phyloP scores from a whole-genome alignment of 2,113 vertebrate genomes.

The Dicaeum eximium region DNA sequence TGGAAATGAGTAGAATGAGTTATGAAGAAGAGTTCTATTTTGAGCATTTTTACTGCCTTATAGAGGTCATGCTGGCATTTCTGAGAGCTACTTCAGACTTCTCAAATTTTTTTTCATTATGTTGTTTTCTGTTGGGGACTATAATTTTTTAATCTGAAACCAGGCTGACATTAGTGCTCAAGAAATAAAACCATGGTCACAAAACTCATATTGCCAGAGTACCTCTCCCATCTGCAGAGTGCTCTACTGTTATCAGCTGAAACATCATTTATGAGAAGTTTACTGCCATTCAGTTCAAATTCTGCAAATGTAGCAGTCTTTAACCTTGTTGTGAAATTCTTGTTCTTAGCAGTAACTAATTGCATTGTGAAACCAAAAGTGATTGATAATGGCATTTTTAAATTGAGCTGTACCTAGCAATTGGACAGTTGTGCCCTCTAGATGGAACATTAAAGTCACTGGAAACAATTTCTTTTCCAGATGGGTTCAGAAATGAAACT shows the following conservation, averaged over 20 bases:
- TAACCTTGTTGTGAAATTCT: constrained; percentile 9
- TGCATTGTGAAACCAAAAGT: not conserved
- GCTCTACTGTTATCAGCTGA: not conserved
- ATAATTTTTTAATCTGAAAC: constrained; percentile 25
- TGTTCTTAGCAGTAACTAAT: not conserved
- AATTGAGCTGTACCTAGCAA: not conserved
- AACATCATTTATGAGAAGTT: not conserved
- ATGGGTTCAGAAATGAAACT: constrained; percentile 6
- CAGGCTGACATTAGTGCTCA: not conserved
- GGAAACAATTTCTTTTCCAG: not conserved
- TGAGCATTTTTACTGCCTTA: constrained; percentile 23
- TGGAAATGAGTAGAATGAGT: constrained; percentile 9
- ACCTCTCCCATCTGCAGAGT: not conserved
- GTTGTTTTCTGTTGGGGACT: constrained; percentile 33
- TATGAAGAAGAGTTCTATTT: constrained; percentile 14
- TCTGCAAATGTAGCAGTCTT: not conserved
- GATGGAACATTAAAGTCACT: not conserved
- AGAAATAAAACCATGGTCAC: not conserved
- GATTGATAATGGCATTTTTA: not conserved
- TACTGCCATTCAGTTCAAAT: not conserved
- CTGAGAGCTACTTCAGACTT: constrained; percentile 37
- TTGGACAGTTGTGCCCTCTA: not conserved
- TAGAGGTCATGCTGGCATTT: constrained; percentile 49
- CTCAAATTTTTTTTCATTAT: constrained; percentile 33
- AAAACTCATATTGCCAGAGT: not conserved